Conservation (phyloP, 2,888 invertebrate genomes). For the Agrotis ipsilon region DNA sequence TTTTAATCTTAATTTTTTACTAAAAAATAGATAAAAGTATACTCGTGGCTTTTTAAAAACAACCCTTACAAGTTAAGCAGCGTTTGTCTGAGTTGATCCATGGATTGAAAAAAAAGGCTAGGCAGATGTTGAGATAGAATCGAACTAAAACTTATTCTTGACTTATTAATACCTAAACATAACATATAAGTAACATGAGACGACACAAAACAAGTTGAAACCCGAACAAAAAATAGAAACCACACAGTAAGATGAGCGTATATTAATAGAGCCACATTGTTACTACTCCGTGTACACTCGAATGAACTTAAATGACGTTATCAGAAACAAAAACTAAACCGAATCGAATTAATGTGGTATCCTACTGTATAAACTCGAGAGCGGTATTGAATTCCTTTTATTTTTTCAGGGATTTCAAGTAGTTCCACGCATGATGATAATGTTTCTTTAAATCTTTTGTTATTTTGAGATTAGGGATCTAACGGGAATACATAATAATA, state of each 20-base stretch:
- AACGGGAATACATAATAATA: too few species aligned
- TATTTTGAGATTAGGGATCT: too few species aligned
- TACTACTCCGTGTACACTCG: slow-evolving; percentile 21
- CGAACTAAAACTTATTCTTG: too few species aligned
- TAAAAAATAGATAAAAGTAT: too few species aligned
- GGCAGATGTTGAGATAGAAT: too few species aligned
- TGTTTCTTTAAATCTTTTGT: too few species aligned
- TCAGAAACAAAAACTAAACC: slow-evolving; percentile 36
- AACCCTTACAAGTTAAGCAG: too few species aligned
- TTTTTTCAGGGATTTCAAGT: not conserved
- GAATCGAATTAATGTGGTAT: slow-evolving; percentile 28
- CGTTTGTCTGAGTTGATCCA: too few species aligned
- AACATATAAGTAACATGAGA: not conserved
- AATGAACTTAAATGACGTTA: slow-evolving; percentile 30
- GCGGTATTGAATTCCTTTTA: not conserved
- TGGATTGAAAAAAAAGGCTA: too few species aligned
- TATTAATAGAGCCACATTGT: slow-evolving; percentile 55
- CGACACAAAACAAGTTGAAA: slow-evolving; percentile 26
- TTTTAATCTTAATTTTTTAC: too few species aligned
- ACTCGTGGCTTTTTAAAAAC: too few species aligned
- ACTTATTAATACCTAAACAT: slow-evolving; percentile 2
- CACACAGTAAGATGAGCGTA: slow-evolving; percentile 33
- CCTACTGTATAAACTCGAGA: not conserved
- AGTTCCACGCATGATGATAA: too few species aligned
- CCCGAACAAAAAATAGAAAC: slow-evolving; percentile 42